Base-by-base conservation (phyloP, 2,113 vertebrate species). In the Bagarius yarrelli region DNA sequence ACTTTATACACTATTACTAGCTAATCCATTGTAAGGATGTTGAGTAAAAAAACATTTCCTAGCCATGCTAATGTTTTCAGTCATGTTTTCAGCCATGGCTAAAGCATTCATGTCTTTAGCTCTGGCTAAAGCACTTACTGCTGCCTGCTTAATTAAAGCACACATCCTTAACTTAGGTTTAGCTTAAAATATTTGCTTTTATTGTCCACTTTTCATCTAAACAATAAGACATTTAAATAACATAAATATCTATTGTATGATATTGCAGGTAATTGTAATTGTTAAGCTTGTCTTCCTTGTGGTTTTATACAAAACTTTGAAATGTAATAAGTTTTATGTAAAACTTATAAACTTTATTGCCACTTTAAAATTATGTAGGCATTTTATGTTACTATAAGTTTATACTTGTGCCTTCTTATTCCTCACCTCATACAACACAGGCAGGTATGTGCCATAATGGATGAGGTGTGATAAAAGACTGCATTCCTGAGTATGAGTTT, bases 81-180 rank as follows among this genome's bases (percentile, higher is more conserved):
- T 86, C 87, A 87, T 88, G 90, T 91, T 90, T 92, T n/a, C n/a
- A n/a, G n/a, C n/a, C n/a, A n/a, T n/a, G 88, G 90, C 90, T 44
- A 81, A 84, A 88, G 11, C 44, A 47, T 11, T 86, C 87, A 87
- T 88, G 90, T 91, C 89, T 92, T n/a, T n/a, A n/a, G n/a, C n/a
- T n/a, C n/a, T n/a, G 88, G 90, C 90, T 44, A 81, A 84, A 88
- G 84, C 89, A 90, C 90, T 91, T 88, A 89, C 87, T 82, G 85
- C 66, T 87, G 90, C 86, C 16, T 32, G 85, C 83, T 87, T 92
- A 92, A 92, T 91, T 91, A 89, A 90, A 88, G 89, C 91, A 92
- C 91, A 91, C 90, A 90, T 80, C 88, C 91, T 55, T 88, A 80
- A 64, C 91, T 90, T 91, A 86, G 87, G 90, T 92, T 91, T 88